These are phyloP conservation scores for Garra rufa DNA, from an alignment of 2,113 vertebrate species.

Conservation along the genomic window DNA sequence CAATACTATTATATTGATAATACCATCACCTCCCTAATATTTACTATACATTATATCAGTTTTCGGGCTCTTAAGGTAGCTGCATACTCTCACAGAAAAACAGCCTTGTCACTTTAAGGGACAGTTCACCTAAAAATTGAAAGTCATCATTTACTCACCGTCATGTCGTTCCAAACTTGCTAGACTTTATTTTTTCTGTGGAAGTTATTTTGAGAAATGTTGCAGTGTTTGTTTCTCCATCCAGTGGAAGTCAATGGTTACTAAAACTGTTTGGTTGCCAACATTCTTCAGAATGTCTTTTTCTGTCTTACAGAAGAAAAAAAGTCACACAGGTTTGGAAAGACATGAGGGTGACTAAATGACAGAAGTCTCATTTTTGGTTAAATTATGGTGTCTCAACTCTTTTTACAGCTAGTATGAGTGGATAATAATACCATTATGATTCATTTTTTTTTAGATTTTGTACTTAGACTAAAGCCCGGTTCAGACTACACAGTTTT, in stretches of 20 bases:
- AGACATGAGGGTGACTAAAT: neutral
- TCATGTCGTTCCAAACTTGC: neutral
- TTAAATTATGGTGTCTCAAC: neutral
- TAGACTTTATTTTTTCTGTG: neutral
- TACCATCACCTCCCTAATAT: too few relatives aligned
- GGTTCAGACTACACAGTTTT: too few relatives aligned
- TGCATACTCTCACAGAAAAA: neutral
- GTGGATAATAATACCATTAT: neutral
- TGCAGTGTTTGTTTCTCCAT: neutral
- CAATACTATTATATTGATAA: too few relatives aligned
- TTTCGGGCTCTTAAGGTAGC: too few relatives aligned
- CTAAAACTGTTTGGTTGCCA: neutral
- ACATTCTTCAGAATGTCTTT: neutral
- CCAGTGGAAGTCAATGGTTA: neutral
- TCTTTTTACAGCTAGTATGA: neutral
- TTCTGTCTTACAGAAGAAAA: neutral
- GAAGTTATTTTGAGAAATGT: neutral
- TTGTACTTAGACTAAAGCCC: too few relatives aligned
- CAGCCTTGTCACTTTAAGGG: neutral
- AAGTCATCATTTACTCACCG: neutral
- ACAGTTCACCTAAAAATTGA: neutral
- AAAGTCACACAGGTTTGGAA: neutral
- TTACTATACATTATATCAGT: too few relatives aligned
- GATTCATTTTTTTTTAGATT: neutral
- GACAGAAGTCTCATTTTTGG: neutral